These are phyloP conservation scores for Leucoraja ocellata DNA, from an alignment of 2,797 vertebrate species.

Conservation along the genomic window DNA sequence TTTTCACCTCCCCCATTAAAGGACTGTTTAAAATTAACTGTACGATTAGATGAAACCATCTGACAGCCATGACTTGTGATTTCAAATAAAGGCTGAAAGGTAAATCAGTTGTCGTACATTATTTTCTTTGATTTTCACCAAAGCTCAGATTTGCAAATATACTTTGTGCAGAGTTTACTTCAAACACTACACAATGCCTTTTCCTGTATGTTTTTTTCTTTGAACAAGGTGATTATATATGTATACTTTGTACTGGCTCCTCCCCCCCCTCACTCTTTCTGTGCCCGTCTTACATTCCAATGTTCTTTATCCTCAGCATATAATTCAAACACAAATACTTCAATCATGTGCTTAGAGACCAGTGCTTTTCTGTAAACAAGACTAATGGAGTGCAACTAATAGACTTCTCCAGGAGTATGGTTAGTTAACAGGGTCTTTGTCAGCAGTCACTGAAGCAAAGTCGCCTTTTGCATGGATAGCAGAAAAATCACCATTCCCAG, in stretches of 20 bases:
- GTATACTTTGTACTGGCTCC: slow-evolving; percentile 38
- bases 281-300: slow-evolving; percentile 44
- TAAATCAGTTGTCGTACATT: background rate
- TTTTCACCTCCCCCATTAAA: background rate
- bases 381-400: slow-evolving; percentile 57
- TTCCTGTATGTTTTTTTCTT: slow-evolving; percentile 33
- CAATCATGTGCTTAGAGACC: slow-evolving; percentile 51
- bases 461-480: slow-evolving; percentile 44
- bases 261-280: background rate
- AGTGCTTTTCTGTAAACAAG: slow-evolving; percentile 56
- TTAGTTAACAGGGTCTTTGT: slow-evolving; percentile 52
- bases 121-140: background rate
- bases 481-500: slow-evolving; percentile 43
- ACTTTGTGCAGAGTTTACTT: background rate
- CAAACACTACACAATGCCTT: slow-evolving; percentile 1
- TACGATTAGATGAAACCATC: background rate
- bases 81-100: background rate
- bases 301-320: slow-evolving; percentile 45
- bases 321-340: slow-evolving; percentile 52
- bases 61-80: background rate
- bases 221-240: background rate
- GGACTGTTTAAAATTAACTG: background rate
- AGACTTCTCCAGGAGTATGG: slow-evolving; percentile 45
- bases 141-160: background rate
- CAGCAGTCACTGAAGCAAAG: slow-evolving; percentile 50